Evolutionary conservation across 2,797 vertebrate genomes (phyloP), one percentile per base, ranked within the genome.

Genomic region (Nannoperca obscura): DNA sequence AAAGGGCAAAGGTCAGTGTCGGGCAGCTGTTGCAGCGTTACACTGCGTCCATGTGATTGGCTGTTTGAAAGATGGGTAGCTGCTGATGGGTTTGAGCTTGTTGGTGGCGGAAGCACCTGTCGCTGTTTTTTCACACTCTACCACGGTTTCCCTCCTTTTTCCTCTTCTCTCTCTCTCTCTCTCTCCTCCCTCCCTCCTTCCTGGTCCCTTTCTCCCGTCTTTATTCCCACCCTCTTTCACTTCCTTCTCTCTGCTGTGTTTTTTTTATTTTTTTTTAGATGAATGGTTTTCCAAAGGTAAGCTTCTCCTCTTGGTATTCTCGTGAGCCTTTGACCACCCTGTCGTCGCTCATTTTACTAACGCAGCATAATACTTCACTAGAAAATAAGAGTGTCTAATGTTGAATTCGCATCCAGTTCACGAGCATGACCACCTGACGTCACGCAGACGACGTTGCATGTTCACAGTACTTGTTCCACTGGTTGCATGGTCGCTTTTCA

Each of bases 261-360:
- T 27, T 27, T 27, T 1, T 27, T 27, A 1, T 27, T 27, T 1
- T 27, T 27, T 27, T 27, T 27, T 95, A 97, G 97, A 99, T 83
- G 97, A 98, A 83, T 99, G 97, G 98, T 98, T 99, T 96, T 96
- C 97, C 91, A 97, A 97, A 98, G 97, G 97, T 99, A 97, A 98
- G 97, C 94, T 86, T 57, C 60, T 88, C 90, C 86, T 91, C 88
- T 88, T 87, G 91, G 92, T 78, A 67, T 90, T 91, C 81, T 88
- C 54, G 66, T 73, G 22, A 71, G 71, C 74, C 40, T 82, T 80
- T 58, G 47, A 38, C 57, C 62, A 36, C 73, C 54, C 68, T 59
- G 13, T 74, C 70, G 75, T 83, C 49, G 55, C 44, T 64, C 57
- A 74, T 78, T 76, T 73, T 47, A 88, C 86, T 93, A 91, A 92